These are phyloP conservation scores for Hypsibius dujardini DNA, from an alignment of 1,140 invertebrate genomes.

Conservation along the genomic window DNA sequence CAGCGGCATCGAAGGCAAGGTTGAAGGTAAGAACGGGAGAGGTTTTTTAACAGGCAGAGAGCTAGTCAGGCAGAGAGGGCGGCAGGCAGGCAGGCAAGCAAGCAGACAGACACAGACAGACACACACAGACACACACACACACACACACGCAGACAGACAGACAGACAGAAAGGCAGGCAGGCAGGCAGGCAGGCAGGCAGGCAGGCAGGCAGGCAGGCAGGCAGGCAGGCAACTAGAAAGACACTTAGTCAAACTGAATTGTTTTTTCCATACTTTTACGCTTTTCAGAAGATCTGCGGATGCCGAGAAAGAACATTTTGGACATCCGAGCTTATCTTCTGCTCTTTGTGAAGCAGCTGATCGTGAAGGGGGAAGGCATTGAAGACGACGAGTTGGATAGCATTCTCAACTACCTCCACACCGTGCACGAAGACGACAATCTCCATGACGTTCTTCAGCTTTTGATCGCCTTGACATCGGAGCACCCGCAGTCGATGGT, in stretches of 20 bases:
- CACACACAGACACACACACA: no score
- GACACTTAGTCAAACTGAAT: no score
- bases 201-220: no score
- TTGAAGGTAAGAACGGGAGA: conserved; percentile 49
- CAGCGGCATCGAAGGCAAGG: conserved; percentile 83
- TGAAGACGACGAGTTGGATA: conserved; percentile 94
- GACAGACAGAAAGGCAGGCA: no score
- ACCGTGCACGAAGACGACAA: conserved; percentile 98
- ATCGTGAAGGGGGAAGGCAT: conserved; percentile 91
- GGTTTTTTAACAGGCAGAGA: no score
- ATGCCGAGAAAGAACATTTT: conserved; percentile 56
- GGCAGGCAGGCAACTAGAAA: no score
- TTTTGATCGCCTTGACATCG: conserved; percentile 87
- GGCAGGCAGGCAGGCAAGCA: no score
- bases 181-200: no score
- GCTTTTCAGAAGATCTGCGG: not conserved
- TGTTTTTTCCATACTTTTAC: no score
- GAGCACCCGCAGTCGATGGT: conserved; percentile 97
- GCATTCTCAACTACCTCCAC: conserved; percentile 89
- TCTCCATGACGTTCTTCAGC: conserved; percentile 87
- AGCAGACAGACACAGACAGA: no score
- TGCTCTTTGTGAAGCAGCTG: conserved; percentile 84
- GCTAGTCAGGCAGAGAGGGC: no score
- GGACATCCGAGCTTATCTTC: conserved; percentile 77
- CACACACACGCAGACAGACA: no score